Evolutionary conservation across 2,888 invertebrate species (phyloP), one percentile per base, ranked within the genome.

Genomic region (Aricia artaxerxes): DNA sequence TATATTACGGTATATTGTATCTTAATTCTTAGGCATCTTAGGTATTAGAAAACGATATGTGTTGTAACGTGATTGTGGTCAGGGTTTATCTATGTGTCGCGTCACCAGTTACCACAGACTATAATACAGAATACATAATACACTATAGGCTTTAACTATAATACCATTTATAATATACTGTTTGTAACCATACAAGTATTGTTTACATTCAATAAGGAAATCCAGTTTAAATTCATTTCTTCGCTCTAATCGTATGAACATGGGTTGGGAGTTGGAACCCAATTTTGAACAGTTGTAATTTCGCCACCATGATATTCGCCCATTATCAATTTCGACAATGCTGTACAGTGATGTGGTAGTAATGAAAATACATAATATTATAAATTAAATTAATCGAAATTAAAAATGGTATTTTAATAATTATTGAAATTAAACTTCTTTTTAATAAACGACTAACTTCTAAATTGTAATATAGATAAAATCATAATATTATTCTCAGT

Each of bases 61-160:
- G 53, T 76, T 76, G 76, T 64, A 79, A 75, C 69, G 44, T 76
- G 49, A 77, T 77, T 79, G 80, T 53, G 77, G 81, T 82, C 80
- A 81, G 78, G 78, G 81, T 81, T 81, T 83, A 82, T 82, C 83
- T 80, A 4, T 77, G 73, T 78, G 77, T 73, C 79, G 78, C 35
- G 69, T 31, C 77, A 79, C 80, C 57, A 24, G 24, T 24, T 24
- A 24, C 24, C 24, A 79, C 61, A 81, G 64, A 79, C 77, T 79
- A 24, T n/a, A 24, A 31, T 49, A 35, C 57, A 24, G 24, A 24
- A 24, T 24, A 24, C 24, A 24, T 35, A 61, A 16, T 31, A 1
- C 16, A 0, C 31, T 64, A 78, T 31, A 49, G 1, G 49, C 11
- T 7, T 60, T 60, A 13, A 6, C 24, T 60, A 61, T 40, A 38